A percentile compares a stretch with the other conserved stretches of the same genome.
phyloP scores from a whole-genome alignment of 1,140 invertebrate species.

The Amyelois transitella region DNA sequence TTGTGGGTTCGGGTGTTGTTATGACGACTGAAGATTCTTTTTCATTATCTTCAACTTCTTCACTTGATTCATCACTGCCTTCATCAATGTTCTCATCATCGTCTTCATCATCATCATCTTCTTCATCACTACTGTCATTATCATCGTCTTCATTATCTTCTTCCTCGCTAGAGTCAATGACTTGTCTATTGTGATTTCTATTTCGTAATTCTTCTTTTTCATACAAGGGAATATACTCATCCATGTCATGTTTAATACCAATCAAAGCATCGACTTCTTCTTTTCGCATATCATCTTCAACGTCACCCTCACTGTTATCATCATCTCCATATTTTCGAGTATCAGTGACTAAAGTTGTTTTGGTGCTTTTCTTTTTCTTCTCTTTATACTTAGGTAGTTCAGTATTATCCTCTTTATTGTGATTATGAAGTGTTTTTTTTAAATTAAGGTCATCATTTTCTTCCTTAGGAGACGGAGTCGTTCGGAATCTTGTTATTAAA shows the following conservation, averaged over 20 bases:
- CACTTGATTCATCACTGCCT: slow-evolving; percentile 19
- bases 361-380: slow-evolving; percentile 54
- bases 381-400: slow-evolving; percentile 47
- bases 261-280: slow-evolving; percentile 59
- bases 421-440: slow-evolving; percentile 8
- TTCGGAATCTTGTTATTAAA: slow-evolving; percentile 43
- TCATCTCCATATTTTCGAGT: slow-evolving; percentile 57
- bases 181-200: slow-evolving; percentile 9
- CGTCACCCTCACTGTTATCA: slow-evolving; percentile 34
- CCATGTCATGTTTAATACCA: slow-evolving; percentile 48
- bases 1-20: slow-evolving; percentile 46
- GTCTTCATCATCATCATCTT: slow-evolving; percentile 20
- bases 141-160: slow-evolving; percentile 12
- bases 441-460: slow-evolving; percentile 5
- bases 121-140: slow-evolving; percentile 10
- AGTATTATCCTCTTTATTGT: slow-evolving; percentile 11
- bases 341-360: slow-evolving; percentile 61
- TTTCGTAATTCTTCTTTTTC: slow-evolving; percentile 35
- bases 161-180: slow-evolving; percentile 13
- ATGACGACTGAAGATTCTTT: slow-evolving; percentile 14
- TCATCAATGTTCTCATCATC: slow-evolving; percentile 21
- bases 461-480: slow-evolving; percentile 9
- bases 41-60: slow-evolving; percentile 21
- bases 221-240: slow-evolving; percentile 56
- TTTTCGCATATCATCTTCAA: slow-evolving; percentile 46